Percentiles rank a stretch among this genome's conserved stretches.
Conservation (phyloP, 2,888 invertebrate genomes). For the Tupiocoris notatus region DNA sequence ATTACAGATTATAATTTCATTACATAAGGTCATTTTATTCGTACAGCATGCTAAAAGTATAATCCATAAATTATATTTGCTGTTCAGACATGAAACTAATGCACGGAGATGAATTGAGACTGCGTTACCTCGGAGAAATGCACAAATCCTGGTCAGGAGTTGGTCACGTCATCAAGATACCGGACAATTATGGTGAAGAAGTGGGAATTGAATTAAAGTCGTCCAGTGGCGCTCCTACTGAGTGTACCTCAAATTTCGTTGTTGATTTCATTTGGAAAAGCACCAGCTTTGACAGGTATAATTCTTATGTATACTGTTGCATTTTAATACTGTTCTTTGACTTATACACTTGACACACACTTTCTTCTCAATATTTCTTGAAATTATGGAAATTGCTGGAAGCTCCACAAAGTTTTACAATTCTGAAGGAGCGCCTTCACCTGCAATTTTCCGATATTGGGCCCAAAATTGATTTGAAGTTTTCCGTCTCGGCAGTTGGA, state of each 20-base stretch:
- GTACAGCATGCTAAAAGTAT: neutral
- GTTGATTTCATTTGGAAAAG: constrained; percentile 99
- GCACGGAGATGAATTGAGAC: constrained; percentile 95
- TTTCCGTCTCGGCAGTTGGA: too few species aligned
- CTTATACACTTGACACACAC: too few species aligned
- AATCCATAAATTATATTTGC: neutral
- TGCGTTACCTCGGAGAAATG: constrained; percentile 89
- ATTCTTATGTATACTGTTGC: too few species aligned
- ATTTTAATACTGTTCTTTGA: too few species aligned
- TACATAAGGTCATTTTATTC: neutral
- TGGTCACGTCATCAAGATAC: constrained; percentile 95
- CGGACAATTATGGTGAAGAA: constrained; percentile 96
- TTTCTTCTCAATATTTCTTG: too few species aligned
- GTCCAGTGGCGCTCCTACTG: constrained; percentile 86
- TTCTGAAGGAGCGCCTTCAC: too few species aligned
- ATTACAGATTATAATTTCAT: too few species aligned
- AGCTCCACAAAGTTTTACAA: too few species aligned
- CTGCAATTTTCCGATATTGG: too few species aligned
- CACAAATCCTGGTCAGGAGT: constrained; percentile 97
- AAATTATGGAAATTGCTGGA: too few species aligned
- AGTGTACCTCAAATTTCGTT: constrained; percentile 92
- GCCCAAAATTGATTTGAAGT: too few species aligned
- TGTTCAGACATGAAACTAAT: constrained; percentile 95
- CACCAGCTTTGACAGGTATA: constrained; percentile 91
- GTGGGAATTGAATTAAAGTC: constrained; percentile 95